phyloP scores from a whole-genome alignment of 1,140 invertebrate species.

The Lethocerus indicus region DNA sequence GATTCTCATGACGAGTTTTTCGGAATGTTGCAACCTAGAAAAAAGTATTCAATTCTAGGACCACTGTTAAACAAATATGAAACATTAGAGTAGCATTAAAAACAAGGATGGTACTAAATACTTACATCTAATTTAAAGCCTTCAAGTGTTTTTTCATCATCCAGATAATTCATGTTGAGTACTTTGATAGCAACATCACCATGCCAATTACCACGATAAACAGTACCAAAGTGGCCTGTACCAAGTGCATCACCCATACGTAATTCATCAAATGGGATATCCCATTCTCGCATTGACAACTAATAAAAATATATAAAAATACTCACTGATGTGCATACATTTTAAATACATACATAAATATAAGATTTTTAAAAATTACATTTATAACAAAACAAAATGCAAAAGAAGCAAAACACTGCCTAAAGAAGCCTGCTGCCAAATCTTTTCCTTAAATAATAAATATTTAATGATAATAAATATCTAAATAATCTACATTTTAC shows the following conservation, averaged over 20 bases:
- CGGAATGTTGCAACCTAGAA: constrained; percentile 77
- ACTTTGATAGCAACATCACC: constrained; percentile 98
- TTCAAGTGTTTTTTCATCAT: constrained; percentile 81
- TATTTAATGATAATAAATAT: too few species aligned
- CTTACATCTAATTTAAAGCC: constrained; percentile 82
- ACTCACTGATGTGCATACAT: not conserved
- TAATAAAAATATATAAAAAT: constrained; percentile 21
- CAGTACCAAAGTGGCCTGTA: constrained; percentile 85
- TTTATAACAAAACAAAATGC: too few species aligned
- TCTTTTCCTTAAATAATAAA: too few species aligned
- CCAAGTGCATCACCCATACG: constrained; percentile 76
- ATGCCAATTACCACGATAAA: constrained; percentile 93
- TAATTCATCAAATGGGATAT: constrained; percentile 90
- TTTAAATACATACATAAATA: too few species aligned
- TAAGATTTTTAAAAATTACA: too few species aligned
- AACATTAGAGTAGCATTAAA: not conserved
- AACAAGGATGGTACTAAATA: constrained; percentile 9
- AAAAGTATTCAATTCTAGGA: not conserved
- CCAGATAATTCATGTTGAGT: constrained; percentile 81
- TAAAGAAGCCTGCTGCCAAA: too few species aligned
- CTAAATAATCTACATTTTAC: too few species aligned
- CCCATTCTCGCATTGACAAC: constrained; percentile 91
- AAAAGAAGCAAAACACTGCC: too few species aligned
- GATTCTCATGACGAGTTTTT: constrained; percentile 96
- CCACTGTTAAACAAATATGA: not conserved